Evolutionary conservation across 1,140 invertebrate species (phyloP), one percentile per base, ranked within the genome.

Genomic region (Drosophila takahashii): DNA sequence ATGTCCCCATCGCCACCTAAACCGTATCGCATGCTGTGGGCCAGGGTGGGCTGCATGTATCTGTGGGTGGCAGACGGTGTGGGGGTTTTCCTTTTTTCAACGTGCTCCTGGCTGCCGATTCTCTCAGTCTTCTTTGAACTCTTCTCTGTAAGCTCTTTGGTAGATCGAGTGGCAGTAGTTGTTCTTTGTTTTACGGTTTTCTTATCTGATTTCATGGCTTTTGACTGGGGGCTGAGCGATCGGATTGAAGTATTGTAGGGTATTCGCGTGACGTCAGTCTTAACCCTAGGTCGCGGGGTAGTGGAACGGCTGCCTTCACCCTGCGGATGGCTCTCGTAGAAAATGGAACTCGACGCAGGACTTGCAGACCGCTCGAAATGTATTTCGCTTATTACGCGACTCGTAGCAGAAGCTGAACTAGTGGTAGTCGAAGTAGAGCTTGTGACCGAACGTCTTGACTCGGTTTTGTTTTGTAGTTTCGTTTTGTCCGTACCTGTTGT

Each of bases 1-100:
- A 15, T 29, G 26, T 90, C 85, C 42, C 22, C 61, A 8, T 89
- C 85, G 32, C 54, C 51, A 70, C 56, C 70, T 4, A 80, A 69
- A 11, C 77, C 85, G 39, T 57, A 87, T 10, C 90, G 77, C 64
- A 91, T 81, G 29, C 61, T 91, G 26, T 84, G 79, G 26, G 90
- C 81, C 48, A 91, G 56, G 44, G 90, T 91, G 32, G 90, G 90
- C 45, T 91, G 90, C 90, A 91, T 91, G 44, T 91, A 91, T 69
- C 90, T 83, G 64, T 91, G 90, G 51, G 71, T 70, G 16, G 77
- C 69, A 64, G 41, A 51, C 27, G 61, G 71, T 37, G 66, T 85
- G n/a, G 77, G 81, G 9, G 81, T 85, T 51, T 77, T 85, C 13
- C 22, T 74, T 22, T 39, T 39, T 32, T 52, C 51, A 36, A 58